phyloP scores from a whole-genome alignment of 1,140 invertebrate species.

The Brachionus koreanus region DNA sequence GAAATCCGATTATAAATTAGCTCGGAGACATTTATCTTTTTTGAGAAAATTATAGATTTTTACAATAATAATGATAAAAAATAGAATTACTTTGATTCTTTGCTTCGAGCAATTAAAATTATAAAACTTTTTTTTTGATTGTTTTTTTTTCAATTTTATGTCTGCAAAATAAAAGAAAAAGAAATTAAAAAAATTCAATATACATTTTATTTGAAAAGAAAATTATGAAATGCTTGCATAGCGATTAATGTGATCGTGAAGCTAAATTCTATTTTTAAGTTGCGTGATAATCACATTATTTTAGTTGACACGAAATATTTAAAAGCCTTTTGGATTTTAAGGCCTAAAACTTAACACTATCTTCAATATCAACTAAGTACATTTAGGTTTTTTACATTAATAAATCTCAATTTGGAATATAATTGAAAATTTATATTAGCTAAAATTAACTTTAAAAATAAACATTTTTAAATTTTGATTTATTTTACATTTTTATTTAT shows the following conservation, averaged over 20 bases:
- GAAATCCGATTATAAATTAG: background rate
- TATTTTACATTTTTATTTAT: background rate
- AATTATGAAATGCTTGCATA: background rate
- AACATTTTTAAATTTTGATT: background rate
- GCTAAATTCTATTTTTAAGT: background rate
- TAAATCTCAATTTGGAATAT: too few relatives aligned
- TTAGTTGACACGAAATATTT: background rate
- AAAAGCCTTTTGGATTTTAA: background rate
- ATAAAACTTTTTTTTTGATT: background rate
- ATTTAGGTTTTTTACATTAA: background rate
- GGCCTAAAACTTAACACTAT: too few relatives aligned
- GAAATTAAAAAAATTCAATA: background rate
- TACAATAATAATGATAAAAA: background rate
- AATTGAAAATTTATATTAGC: too few relatives aligned
- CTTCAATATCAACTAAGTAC: background rate
- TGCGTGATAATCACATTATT: background rate
- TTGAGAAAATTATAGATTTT: background rate
- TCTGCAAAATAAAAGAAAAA: background rate
- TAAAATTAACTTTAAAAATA: background rate
- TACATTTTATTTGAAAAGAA: background rate
- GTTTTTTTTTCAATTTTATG: background rate
- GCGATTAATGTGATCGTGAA: background rate
- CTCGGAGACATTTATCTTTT: background rate
- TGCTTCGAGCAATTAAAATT: background rate
- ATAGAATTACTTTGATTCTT: background rate